Conservation (phyloP, 1,140 invertebrate species). For the Pteromalus puparum region DNA sequence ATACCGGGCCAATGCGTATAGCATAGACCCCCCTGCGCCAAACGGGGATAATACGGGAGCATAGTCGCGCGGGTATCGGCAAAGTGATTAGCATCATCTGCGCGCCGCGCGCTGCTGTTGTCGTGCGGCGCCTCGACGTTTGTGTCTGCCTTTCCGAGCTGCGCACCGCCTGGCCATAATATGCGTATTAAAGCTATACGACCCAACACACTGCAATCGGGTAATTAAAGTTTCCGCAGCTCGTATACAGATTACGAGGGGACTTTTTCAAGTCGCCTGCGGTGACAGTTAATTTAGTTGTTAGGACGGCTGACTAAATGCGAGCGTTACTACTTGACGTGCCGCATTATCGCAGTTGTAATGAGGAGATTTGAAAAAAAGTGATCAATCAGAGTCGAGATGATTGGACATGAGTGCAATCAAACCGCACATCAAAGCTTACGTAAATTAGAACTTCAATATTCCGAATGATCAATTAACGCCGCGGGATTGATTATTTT, state of each 20-base stretch:
- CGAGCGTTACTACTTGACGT: background rate
- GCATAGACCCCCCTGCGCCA: background rate
- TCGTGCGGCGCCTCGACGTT: background rate
- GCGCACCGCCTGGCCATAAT: too few relatives aligned
- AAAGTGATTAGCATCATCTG: slow-evolving; percentile 20
- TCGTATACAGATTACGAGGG: background rate
- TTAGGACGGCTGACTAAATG: background rate
- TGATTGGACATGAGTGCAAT: too few relatives aligned
- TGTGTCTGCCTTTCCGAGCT: background rate
- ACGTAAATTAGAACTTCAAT: too few relatives aligned
- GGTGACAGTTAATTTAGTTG: too few relatives aligned
- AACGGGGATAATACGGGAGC: background rate
- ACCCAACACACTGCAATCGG: background rate
- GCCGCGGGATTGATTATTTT: background rate
- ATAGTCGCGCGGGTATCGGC: background rate
- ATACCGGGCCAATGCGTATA: background rate
- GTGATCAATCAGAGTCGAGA: too few relatives aligned
- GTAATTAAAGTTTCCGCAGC: background rate
- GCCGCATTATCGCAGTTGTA: too few relatives aligned
- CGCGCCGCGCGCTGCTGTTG: background rate
- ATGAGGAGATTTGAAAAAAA: too few relatives aligned
- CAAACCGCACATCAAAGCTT: too few relatives aligned
- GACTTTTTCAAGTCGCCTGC: background rate
- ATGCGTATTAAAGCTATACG: background rate
- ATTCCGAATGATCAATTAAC: background rate